These are phyloP conservation scores for Phyllopteryx taeniolatus DNA, from an alignment of 2,113 vertebrate genomes.

Conservation along the genomic window DNA sequence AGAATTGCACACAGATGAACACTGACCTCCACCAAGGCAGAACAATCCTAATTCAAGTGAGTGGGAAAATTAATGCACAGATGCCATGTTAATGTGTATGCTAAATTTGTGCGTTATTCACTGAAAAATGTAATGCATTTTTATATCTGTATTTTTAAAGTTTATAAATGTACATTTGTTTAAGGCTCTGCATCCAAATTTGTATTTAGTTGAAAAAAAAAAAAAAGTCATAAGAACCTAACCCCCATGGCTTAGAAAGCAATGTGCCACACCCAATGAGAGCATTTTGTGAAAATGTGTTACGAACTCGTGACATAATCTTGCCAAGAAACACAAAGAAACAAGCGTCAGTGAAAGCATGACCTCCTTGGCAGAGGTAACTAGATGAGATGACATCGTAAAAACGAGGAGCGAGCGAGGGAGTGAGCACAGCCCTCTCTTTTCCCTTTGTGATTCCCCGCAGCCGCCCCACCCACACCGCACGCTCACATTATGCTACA, in stretches of 20 bases:
- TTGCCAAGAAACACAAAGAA: background rate
- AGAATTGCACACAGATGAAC: background rate
- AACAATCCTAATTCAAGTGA: no score
- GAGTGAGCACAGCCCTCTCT: background rate
- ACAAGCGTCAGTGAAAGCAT: background rate
- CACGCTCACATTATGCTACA: constrained; percentile 40
- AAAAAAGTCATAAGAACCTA: background rate
- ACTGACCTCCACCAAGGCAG: background rate
- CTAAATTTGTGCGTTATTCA: no score
- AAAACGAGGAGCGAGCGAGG: background rate
- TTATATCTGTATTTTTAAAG: background rate
- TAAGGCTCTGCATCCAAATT: background rate
- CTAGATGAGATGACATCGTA: background rate
- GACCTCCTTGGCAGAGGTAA: background rate
- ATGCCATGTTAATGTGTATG: background rate
- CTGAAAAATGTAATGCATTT: no score
- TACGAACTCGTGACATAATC: background rate
- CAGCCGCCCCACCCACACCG: constrained; percentile 15
- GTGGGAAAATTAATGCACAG: no score
- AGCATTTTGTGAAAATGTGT: background rate
- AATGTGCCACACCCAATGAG: background rate
- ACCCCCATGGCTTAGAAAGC: background rate
- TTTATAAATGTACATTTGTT: background rate
- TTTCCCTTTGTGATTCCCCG: background rate
- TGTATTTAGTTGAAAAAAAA: background rate